Base-by-base conservation (phyloP, 2,113 vertebrate species). In the Scortum barcoo region DNA sequence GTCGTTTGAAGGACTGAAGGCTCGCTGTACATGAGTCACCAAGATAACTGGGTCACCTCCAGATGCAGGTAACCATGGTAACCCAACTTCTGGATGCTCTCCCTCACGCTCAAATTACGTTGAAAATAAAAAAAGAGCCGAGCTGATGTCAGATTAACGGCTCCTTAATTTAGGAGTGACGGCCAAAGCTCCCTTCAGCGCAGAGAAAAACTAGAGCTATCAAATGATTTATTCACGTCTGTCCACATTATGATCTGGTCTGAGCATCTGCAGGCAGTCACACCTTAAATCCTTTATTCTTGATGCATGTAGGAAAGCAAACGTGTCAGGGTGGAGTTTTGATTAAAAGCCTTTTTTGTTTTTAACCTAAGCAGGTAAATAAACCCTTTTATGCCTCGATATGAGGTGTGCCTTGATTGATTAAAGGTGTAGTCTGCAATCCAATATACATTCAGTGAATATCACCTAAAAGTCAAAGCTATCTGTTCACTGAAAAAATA, bases 1-100 rank as follows among this genome's bases (percentile, higher is more conserved):
- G 93, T 86, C 92, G 12, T 85, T 86, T 92, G 86, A 94, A 95
- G 93, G 93, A 91, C 92, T 90, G 86, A 92, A 89, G 69, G 75
- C 78, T 86, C 71, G 86, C 83, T 92, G 85, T 78, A 89, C 50
- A 87, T 87, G 86, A 84, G 77, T 92, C 81, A 86, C 83, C 42
- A 4, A 30, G 48, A 91, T 66, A 90, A 90, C 76, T 79, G 72
- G 88, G 87, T 88, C 86, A 91, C 78, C 81, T 86, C 87, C 78
- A 89, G 85, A 84, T 86, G 80, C 81, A 84, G 86, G 90, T 90
- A 88, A 88, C 90, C 88, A 91, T 84, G 81, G 85, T 36, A 89
- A 91, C 89, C 38, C 24, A 69, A 74, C 69, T 86, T 80, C 80
- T 77, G 63, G 33, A 80, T 84, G 44, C 63, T 75, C 56, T 60